Base-by-base conservation (phyloP, 1,140 invertebrate genomes). In the Microplitis demolitor region DNA sequence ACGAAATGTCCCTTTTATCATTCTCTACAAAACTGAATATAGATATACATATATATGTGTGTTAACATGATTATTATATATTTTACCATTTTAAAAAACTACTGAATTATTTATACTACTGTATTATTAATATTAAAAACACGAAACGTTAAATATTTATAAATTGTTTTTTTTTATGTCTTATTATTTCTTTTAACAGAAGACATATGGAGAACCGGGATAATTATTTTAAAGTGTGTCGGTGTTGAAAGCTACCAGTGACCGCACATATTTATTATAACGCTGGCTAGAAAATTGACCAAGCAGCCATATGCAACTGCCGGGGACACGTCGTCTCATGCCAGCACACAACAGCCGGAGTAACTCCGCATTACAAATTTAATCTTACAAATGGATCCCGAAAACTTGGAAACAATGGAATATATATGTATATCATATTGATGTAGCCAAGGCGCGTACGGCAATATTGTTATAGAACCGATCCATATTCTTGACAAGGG, bases 371-470 rank as follows among this genome's bases (percentile, higher is more conserved):
- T 87, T 87, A 87, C 85, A 87, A 87, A 87, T 87, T 87, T 87
- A 87, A 87, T 87, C 85, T 87, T 87, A 87, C 86, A 87, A 87
- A 87, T 87, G 86, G 86, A 87, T 87, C 83, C 83, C 50, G 50
- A 87, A 87, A 87, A 87, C 86, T 87, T 87, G 85, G 86, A 87
- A 87, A 87, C 86, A 87, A 87, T 87, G 82, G 85, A 87, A 87
- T 87, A 86, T 86, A 87, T 66, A 74, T 69, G 63, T 69, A 69
- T 68, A 68, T 53, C n/a, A 61, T n/a, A 31, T 62, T 37, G 71
- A 75, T 79, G 79, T 81, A 82, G 80, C 79, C 79, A 79, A 82
- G 79, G 79, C 77, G 77, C 83, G 79, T 74, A 78, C 77, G 77
- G 82, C 85, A 87, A 87, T 87, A 87, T 87, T 87, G 86, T 86